Base-by-base conservation (phyloP, 2,113 vertebrate genomes). In the Plecturocebus donacophilus region DNA sequence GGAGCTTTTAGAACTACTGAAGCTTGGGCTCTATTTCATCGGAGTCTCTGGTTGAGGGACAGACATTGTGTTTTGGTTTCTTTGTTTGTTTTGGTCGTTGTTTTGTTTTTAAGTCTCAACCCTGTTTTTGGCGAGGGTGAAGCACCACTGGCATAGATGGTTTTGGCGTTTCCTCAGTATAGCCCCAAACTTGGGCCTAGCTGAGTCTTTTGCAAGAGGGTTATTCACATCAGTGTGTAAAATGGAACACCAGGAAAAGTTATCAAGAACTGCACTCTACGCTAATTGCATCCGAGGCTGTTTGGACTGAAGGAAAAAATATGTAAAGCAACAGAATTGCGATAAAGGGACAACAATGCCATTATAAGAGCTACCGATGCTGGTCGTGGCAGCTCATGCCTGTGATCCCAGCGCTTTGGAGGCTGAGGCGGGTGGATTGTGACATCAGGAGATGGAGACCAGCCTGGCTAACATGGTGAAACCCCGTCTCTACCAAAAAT, bases 81-180 rank as follows among this genome's bases (percentile, higher is more conserved):
- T 64, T 88, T 91, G 12, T 88, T 89, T 76, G 8, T 21, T 89
- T 58, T 42, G 75, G 42, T 79, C 87, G 42, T 61, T 30, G 12
- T 81, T 96, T 95, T 93, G 52, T 47, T 96, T 94, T 85, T 47
- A 82, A 87, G 66, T 91, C 52, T 86, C 77, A 79, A n/a, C 47
- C 17, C 9, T 35, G 47, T 61, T 92, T 82, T 95, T 35, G 79
- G 58, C 17, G 47, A 88, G 45, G 75, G 11, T 75, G 35, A 10
- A 77, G 79, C 94, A 47, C 19, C n/a, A 68, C 81, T 87, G 66
- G 27, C 70, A 82, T 14, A 82, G 75, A 38, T n/a, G 49, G 16
- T 42, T 95, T 90, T 68, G 52, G 40, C 35, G 8, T 66, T 54
- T 71, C 38, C 49, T 73, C 19, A 21, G 64, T 9, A 42, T 0